A percentile compares a stretch with the other conserved stretches of the same genome.
These are phyloP conservation scores for Unio delphinus DNA, from an alignment of 2,888 invertebrate genomes.

Conservation along the genomic window DNA sequence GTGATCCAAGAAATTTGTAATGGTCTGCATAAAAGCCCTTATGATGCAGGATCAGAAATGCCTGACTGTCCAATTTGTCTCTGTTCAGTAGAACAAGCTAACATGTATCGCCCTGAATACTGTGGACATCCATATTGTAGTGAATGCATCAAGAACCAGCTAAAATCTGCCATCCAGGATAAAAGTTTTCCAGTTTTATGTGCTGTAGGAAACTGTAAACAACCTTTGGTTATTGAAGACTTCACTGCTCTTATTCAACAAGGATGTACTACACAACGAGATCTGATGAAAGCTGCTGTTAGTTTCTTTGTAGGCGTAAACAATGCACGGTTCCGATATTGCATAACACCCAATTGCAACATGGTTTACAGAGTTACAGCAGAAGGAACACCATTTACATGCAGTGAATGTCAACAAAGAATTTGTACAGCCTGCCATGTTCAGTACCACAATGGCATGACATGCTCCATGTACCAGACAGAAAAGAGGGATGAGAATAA, in stretches of 20 bases:
- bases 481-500: conserved; percentile 27
- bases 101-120: conserved; percentile 54
- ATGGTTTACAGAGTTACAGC: conserved; percentile 51
- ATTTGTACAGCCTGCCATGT: conserved; percentile 57
- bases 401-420: conserved; percentile 41
- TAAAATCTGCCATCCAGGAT: conserved; percentile 34
- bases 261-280: conserved; percentile 20
- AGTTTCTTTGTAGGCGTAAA: conserved; percentile 43
- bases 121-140: conserved; percentile 65
- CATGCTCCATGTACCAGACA: conserved; percentile 48
- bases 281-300: conserved; percentile 39
- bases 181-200: conserved; percentile 56
- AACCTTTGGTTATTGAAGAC: conserved; percentile 44
- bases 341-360: conserved; percentile 60
- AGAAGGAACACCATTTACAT: conserved; percentile 35
- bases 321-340: conserved; percentile 43
- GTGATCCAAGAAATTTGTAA: conserved; percentile 16
- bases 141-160: conserved; percentile 45
- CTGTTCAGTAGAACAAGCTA: conserved; percentile 43
- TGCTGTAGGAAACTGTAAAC: conserved; percentile 46
- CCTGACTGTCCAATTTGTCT: conserved; percentile 61
- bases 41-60: too few relatives aligned
- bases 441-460: conserved; percentile 54
- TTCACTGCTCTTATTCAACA: conserved; percentile 24
- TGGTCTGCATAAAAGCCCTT: too few relatives aligned